Evolutionary conservation across 1,140 invertebrate species (phyloP).

Genomic region (Eumaeus atala): DNA sequence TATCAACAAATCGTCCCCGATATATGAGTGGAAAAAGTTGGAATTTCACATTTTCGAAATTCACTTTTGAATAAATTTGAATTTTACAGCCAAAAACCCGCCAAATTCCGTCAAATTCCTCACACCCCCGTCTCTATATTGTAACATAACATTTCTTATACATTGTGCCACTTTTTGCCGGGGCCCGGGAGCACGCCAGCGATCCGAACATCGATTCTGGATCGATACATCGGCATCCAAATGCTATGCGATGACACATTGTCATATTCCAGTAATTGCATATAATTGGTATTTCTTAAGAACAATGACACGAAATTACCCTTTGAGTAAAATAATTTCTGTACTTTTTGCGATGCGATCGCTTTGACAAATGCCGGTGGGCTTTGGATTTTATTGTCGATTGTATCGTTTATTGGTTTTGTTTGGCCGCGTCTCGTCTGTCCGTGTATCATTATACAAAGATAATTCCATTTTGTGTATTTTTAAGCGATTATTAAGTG

Average conservation of each 20-base stretch:
- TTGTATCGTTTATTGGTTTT: slow-evolving; percentile 25
- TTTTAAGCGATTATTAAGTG: too few species aligned
- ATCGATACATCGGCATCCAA: slow-evolving; percentile 53
- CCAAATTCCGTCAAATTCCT: slow-evolving; percentile 34
- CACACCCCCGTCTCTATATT: slow-evolving; percentile 43
- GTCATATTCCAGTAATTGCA: slow-evolving; percentile 71
- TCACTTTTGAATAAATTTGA: slow-evolving; percentile 11
- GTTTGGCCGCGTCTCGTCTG: slow-evolving; percentile 13
- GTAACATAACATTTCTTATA: slow-evolving; percentile 38
- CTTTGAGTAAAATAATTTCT: slow-evolving; percentile 67
- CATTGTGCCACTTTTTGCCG: slow-evolving; percentile 56
- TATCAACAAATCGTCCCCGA: not conserved
- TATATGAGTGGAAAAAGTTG: slow-evolving; percentile 1
- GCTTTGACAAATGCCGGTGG: slow-evolving; percentile 57
- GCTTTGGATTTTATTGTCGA: slow-evolving; percentile 47
- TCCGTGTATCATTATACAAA: not conserved
- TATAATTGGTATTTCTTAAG: slow-evolving; percentile 72
- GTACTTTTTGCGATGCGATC: slow-evolving; percentile 41
- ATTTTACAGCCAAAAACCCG: slow-evolving; percentile 16
- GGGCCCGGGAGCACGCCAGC: slow-evolving; percentile 37
- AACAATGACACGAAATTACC: slow-evolving; percentile 71
- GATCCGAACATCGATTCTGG: slow-evolving; percentile 50
- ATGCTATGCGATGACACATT: slow-evolving; percentile 49
- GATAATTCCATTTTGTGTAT: too few species aligned
- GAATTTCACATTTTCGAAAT: slow-evolving; percentile 1